Percentiles rank a stretch among this genome's conserved stretches.
These are phyloP conservation scores for Gavialis gangeticus DNA, from an alignment of 2,113 vertebrate genomes.

Conservation along the genomic window DNA sequence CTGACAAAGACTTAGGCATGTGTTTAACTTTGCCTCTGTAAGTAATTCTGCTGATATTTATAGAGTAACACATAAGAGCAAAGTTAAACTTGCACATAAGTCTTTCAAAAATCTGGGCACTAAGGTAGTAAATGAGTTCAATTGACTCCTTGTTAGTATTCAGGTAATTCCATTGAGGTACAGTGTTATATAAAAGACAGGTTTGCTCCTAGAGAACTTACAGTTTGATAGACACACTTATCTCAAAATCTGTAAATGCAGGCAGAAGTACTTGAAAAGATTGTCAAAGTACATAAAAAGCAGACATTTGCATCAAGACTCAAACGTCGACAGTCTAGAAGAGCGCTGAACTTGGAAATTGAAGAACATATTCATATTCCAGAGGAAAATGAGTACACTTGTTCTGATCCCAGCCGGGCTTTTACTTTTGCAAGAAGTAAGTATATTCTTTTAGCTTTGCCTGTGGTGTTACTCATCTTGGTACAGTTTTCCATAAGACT, in stretches of 20 bases:
- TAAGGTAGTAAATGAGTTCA: neutral
- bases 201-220: neutral
- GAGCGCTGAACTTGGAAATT: neutral
- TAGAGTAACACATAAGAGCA: neutral
- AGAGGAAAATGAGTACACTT: neutral
- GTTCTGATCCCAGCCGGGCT: neutral
- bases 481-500: neutral
- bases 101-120: accelerated
- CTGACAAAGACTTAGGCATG: neutral
- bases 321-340: constrained; percentile 36
- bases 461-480: neutral
- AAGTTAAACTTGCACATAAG: neutral
- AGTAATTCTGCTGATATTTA: neutral
- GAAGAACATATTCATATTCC: neutral
- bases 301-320: constrained; percentile 41
- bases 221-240: neutral
- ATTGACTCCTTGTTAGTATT: neutral
- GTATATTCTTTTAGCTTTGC: neutral
- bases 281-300: constrained; percentile 48
- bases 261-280: constrained; percentile 36
- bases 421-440: neutral
- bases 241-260: neutral
- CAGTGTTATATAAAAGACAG: neutral
- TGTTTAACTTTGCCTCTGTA: neutral
- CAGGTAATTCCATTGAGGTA: neutral